Base-by-base conservation (phyloP, 2,888 invertebrate species). In the Oeneis ivallda region DNA sequence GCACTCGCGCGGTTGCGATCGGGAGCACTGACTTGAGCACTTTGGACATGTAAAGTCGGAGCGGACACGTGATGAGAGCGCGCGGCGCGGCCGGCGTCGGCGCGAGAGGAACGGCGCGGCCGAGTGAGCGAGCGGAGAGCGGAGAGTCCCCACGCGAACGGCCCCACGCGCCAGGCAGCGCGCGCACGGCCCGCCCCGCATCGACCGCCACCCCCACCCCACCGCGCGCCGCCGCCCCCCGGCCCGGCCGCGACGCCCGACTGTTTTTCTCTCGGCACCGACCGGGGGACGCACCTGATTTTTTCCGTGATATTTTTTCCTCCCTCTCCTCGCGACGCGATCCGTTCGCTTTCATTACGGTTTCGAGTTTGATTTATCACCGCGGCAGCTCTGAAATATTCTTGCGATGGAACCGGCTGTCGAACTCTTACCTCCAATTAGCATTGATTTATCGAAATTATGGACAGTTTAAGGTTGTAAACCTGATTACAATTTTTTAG, bases 271-370 rank as follows among this genome's bases (percentile, higher is more conserved):
- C 89, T 87, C 85, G 81, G 83, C 84, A 83, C 85, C 89, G 87
- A 86, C 85, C 87, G 88, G 89, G 89, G 89, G 90, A 89, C 89
- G 90, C 91, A 92, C 91, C 91, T 91, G 91, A 91, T 92, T 92
- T 91, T 92, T 92, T 90, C 91, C 90, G 90, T 90, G 91, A 91
- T 91, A 91, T 90, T 92, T 92, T 90, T 90, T 89, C 89, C 91
- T 88, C 89, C 88, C 86, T 85, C 87, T 87, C 88, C 87, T 88
- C 89, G 89, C 91, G 89, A 89, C 90, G 90, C 90, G 90, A 91
- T 91, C 91, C 91, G 91, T 90, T 92, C 91, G 91, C 91, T 92
- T 92, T 92, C 91, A 92, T 92, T 92, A 91, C 89, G 92, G 90
- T 90, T 89, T 91, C 89, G 87, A 91, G 92, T 92, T 92, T 91